Evolutionary conservation across 2,113 vertebrate genomes (phyloP), one percentile per base, ranked within the genome.

Genomic region (Zapornia atra): DNA sequence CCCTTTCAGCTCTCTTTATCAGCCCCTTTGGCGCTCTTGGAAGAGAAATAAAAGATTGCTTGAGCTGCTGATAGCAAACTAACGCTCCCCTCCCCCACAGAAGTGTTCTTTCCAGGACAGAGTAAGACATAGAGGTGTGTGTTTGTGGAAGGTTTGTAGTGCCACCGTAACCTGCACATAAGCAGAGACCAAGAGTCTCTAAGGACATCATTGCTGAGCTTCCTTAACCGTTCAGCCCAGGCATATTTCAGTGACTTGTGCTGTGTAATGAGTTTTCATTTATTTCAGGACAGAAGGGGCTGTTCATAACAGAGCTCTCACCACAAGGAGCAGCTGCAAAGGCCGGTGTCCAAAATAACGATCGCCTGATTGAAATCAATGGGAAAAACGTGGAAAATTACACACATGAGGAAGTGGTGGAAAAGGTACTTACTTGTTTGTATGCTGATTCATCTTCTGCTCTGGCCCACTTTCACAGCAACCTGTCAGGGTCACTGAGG

Each of bases 331-430:
- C 98, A 92, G 99, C 99, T 50, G 97, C 98, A 96, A 98, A 94
- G 72, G 99, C 99, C 12, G 99, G 99, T 12, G 98, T 99, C 83
- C 97, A 97, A 85, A 36, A 53, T 29, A 97, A 98, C 0, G 99
- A 99, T 89, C 98, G 97, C 20, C 48, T 99, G 69, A 91, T 99
- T 69, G 99, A 99, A 97, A 87, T 99, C 86, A 99, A 99, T 7
- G 99, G 99, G 22, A 98, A 99, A 93, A 99, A 98, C 2, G 91
- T 99, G 8, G 99, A 99, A 91, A 90, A 91, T 3, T 66, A 80
- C 94, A 98, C 97, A 17, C 99, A 99, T 0, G 98, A 99, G 8
- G 92, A 99, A 64, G 98, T 97, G 46, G 98, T 99, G 82, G 96
- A 98, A 51, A 99, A 98, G 97, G 99, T 99, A 97, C 28, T 28